Evolutionary conservation across 1,140 invertebrate genomes (phyloP).

Genomic region (Lepidostoma basale): DNA sequence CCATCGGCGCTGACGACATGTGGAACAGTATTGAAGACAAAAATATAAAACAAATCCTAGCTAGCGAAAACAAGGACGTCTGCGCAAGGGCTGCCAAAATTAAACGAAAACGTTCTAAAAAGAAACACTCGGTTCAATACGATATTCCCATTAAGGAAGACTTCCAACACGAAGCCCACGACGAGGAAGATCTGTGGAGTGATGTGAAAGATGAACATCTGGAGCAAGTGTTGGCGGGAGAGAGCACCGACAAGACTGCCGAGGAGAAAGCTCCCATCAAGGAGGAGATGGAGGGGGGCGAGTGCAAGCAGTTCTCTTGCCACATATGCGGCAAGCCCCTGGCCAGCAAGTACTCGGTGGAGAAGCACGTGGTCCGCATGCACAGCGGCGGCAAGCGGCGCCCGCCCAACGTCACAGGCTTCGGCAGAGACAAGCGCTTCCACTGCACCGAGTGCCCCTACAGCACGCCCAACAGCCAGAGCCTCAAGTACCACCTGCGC

Average conservation of each 20-base stretch:
- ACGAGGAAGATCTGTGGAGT: neutral
- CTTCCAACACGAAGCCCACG: neutral
- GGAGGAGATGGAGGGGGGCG: neutral
- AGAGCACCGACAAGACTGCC: neutral
- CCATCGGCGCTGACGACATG: neutral
- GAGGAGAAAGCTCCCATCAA: too few relatives aligned
- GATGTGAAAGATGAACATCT: neutral
- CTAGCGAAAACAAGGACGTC: neutral
- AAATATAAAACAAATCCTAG: neutral
- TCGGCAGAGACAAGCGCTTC: slow-evolving; percentile 51
- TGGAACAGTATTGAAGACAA: neutral
- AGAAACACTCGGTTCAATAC: neutral
- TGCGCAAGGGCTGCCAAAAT: neutral
- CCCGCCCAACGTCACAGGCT: slow-evolving; percentile 52
- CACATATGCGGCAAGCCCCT: slow-evolving; percentile 35
- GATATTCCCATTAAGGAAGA: neutral
- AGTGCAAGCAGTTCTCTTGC: slow-evolving; percentile 15
- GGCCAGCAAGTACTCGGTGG: slow-evolving; percentile 29
- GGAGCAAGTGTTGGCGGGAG: neutral
- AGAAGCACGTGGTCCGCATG: slow-evolving; percentile 27
- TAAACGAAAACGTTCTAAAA: neutral
- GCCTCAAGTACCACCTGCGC: slow-evolving; percentile 56
- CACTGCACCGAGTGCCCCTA: slow-evolving; percentile 56
- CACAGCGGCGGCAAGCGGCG: slow-evolving; percentile 51
- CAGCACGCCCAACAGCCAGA: slow-evolving; percentile 57